phyloP scores from a whole-genome alignment of 2,888 invertebrate species.

The Plemyria rubiginata region DNA sequence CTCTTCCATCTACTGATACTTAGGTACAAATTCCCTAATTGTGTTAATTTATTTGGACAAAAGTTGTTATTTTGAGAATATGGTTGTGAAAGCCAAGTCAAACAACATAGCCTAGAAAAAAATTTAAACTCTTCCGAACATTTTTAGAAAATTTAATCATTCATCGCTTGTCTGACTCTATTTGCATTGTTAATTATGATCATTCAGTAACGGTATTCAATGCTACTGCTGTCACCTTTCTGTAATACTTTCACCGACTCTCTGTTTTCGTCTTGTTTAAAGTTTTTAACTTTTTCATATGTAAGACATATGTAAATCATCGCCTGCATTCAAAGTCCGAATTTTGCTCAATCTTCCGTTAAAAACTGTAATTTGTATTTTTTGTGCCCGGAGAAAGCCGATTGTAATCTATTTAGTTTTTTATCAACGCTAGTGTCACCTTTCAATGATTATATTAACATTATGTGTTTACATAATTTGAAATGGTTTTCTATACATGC shows the following conservation, averaged over 20 bases:
- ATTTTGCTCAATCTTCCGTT: slow-evolving; percentile 68
- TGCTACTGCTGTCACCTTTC: slow-evolving; percentile 51
- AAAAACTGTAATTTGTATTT: slow-evolving; percentile 66
- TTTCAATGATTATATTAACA: slow-evolving; percentile 52
- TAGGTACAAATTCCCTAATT: slow-evolving; percentile 38
- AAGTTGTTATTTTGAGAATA: slow-evolving; percentile 48
- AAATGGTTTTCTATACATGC: slow-evolving; percentile 28
- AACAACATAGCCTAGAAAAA: slow-evolving; percentile 3
- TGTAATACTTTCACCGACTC: slow-evolving; percentile 67
- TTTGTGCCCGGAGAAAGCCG: slow-evolving; percentile 71
- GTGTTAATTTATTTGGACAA: slow-evolving; percentile 62
- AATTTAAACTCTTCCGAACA: slow-evolving; percentile 13
- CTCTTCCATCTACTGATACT: slow-evolving; percentile 52
- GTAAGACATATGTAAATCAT: slow-evolving; percentile 42
- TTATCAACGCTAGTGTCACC: slow-evolving; percentile 54
- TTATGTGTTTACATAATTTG: slow-evolving; percentile 46
- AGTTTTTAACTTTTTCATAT: slow-evolving; percentile 60
- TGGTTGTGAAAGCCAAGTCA: slow-evolving; percentile 50
- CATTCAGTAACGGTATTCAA: slow-evolving; percentile 46
- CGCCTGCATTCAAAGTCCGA: slow-evolving; percentile 58
- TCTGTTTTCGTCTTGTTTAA: slow-evolving; percentile 58
- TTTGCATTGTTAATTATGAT: slow-evolving; percentile 53
- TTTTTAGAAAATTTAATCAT: slow-evolving; percentile 35
- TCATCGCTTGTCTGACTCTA: slow-evolving; percentile 32
- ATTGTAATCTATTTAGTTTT: slow-evolving; percentile 45